Evolutionary conservation across 2,113 vertebrate genomes (phyloP).

Genomic region (Tamias sibiricus): DNA sequence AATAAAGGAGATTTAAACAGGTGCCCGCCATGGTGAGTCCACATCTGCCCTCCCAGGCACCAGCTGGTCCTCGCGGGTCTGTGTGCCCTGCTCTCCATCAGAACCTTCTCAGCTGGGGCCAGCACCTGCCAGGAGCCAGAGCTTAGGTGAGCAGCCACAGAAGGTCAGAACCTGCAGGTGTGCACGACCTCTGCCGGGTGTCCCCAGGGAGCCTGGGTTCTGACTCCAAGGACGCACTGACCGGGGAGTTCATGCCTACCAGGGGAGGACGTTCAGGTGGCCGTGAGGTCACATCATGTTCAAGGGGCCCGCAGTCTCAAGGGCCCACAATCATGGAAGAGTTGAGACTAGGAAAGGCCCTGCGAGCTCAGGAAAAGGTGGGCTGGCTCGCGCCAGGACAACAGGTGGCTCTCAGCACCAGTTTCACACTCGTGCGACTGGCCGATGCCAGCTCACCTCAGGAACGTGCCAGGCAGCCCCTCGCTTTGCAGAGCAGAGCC

Average conservation of each 20-base stretch:
- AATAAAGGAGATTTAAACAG: no score
- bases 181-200: background rate
- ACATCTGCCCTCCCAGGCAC: no score
- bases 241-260: no score
- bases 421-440: background rate
- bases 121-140: no score
- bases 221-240: background rate
- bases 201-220: background rate
- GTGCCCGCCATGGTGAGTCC: fast-evolving
- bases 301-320: background rate
- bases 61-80: background rate
- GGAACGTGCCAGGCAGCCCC: background rate
- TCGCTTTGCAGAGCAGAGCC: background rate
- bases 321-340: background rate
- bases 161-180: background rate
- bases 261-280: no score
- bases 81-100: no score
- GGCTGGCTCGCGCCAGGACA: background rate
- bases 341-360: background rate
- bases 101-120: background rate
- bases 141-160: background rate
- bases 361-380: background rate
- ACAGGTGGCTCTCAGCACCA: background rate
- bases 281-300: background rate
- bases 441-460: background rate